Evolutionary conservation across 2,888 invertebrate genomes (phyloP), one percentile per base, ranked within the genome.

Genomic region (Acrocyrtus sp.): DNA sequence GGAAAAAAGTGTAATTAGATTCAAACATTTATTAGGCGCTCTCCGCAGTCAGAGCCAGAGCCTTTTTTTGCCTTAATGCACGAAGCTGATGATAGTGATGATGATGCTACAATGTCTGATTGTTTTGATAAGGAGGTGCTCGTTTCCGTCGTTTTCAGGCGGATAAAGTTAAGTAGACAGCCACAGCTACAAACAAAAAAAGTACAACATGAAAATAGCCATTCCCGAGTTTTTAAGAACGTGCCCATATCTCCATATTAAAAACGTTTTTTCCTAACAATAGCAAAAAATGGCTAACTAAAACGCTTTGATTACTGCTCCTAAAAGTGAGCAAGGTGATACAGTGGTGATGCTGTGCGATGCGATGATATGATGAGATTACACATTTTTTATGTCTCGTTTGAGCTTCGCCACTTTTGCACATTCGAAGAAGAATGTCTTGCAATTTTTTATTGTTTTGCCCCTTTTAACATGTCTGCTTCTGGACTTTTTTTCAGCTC

Each of bases 381-480:
- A 61, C 47, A n/a, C n/a, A n/a, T n/a, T n/a, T 1, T 50, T 45
- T 57, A 27, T n/a, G 24, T 34, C 50, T 61, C 50, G 61, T 39
- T 61, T 21, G n/a, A 39, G 61, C 61, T 61, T 61, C 34, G 39
- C 61, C 61, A 61, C 61, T 47, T 61, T 61, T 61, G 61, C 54
- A n/a, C n/a, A n/a, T n/a, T n/a, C n/a, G n/a, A n/a, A n/a, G n/a
- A n/a, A n/a, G n/a, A n/a, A n/a, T n/a, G n/a, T n/a, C n/a, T n/a
- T n/a, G n/a, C 54, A 54, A 34, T 39, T 39, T 54, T 17, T 21
- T 39, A 54, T 54, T 39, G 50, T 50, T 50, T 24, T 50, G 24
- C 24, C 21, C n/a, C 34, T 54, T 54, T 39, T 12, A 54, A 2
- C 21, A 50, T 4, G 15, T 4, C 10, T 12, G 22, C 50, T 50